Evolutionary conservation across 2,113 vertebrate genomes (phyloP).

Genomic region (Megalops atlanticus): DNA sequence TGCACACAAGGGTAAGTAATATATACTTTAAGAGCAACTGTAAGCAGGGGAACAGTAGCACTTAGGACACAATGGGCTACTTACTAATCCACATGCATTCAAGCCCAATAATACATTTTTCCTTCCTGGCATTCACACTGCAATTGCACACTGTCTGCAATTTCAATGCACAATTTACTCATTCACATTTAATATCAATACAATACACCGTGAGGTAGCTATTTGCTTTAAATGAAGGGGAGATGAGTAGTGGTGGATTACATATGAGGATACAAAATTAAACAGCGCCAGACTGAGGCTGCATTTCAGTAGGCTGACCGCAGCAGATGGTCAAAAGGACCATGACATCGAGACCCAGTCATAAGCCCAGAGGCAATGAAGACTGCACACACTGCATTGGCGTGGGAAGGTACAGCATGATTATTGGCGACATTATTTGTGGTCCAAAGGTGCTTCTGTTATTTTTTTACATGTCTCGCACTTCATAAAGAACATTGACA

Average conservation of each 20-base stretch:
- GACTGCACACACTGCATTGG: background rate
- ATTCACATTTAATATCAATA: slow-evolving; percentile 28
- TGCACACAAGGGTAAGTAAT: too few species aligned
- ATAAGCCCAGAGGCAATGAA: background rate
- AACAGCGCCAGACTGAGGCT: too few species aligned
- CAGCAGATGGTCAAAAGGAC: too few species aligned
- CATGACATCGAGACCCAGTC: background rate
- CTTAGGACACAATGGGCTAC: slow-evolving; percentile 47
- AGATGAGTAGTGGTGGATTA: too few species aligned
- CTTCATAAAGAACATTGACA: too few species aligned
- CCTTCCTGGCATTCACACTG: slow-evolving; percentile 35
- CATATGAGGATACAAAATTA: too few species aligned
- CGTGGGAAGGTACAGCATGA: background rate
- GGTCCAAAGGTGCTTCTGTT: background rate
- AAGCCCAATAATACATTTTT: slow-evolving; percentile 52
- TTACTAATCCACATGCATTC: slow-evolving; percentile 62
- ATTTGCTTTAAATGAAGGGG: too few species aligned
- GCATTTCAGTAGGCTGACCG: too few species aligned
- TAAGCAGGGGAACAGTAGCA: slow-evolving; percentile 46
- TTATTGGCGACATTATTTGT: background rate
- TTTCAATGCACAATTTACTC: slow-evolving; percentile 38
- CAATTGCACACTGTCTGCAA: slow-evolving; percentile 59
- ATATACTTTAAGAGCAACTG: slow-evolving; percentile 56
- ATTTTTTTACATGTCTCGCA: too few species aligned
- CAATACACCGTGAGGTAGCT: too few species aligned